Base-by-base conservation (phyloP, 2,113 vertebrate genomes). In the Chaenogobius annularis region DNA sequence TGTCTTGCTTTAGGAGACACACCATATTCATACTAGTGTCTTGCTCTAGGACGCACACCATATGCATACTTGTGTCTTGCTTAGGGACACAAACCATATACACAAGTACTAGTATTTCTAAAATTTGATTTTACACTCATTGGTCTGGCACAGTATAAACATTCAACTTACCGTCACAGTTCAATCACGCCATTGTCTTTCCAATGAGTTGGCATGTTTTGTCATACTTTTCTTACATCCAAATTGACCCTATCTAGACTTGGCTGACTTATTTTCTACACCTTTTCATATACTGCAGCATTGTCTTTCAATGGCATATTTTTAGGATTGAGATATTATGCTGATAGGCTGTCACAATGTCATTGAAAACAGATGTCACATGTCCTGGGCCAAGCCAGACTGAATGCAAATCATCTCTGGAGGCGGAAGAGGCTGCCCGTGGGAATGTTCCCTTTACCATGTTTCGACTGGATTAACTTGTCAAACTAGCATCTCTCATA, bases 391-490 rank as follows among this genome's bases (percentile, higher is more conserved):
- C 54, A 73, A 70, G 76, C 55, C 17, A 62, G 77, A 67, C 74
- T 79, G 69, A 82, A 91, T 91, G 87, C 84, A 89, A 92, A 83
- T 91, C 83, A 90, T 91, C 82, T 84, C 73, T 78, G 63, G 90
- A 81, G 85, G 80, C 84, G 72, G 81, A 61, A 86, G 83, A 84
- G 68, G 83, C 82, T 80, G 83, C 84, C 86, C 81, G 81, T 85
- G 83, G 86, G 86, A 76, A 83, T 81, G 78, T 89, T 92, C 82
- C 83, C 80, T 83, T 90, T 79, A 74, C 81, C 85, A 75, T 90
- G 86, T 88, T 88, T 86, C 81, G 83, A 81, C 83, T 80, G 85
- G 87, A 93, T 92, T 91, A 89, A 92, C 83, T 90, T 86, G 90
- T 93, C 90, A 91, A 88, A 80, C 74, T 84, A 84, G 72, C 71